phyloP scores from a whole-genome alignment of 2,888 invertebrate species.

The Agrotis clavis region DNA sequence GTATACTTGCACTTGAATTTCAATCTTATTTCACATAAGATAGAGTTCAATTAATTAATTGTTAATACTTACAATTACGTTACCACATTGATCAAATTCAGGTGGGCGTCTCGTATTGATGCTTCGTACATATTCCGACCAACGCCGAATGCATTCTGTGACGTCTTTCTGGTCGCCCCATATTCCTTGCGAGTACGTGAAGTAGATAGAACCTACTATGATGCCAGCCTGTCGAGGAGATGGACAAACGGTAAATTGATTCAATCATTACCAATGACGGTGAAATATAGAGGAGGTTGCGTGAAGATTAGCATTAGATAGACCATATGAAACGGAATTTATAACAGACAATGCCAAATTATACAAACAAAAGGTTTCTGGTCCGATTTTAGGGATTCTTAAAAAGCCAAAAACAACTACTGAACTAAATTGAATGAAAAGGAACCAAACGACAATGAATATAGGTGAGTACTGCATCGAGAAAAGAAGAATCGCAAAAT shows the following conservation, averaged over 20 bases:
- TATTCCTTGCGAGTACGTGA: constrained; percentile 87
- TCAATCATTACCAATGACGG: constrained; percentile 75
- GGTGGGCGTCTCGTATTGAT: constrained; percentile 86
- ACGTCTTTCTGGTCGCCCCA: constrained; percentile 87
- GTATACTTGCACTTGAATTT: constrained; percentile 12
- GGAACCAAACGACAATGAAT: too few species aligned
- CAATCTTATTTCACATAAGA: accelerated
- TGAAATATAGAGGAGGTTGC: constrained; percentile 79
- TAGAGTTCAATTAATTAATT: constrained; percentile 25
- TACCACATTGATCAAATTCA: constrained; percentile 83
- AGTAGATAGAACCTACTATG: constrained; percentile 85
- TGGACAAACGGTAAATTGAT: constrained; percentile 58
- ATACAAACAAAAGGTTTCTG: too few species aligned
- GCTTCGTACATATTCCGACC: constrained; percentile 86
- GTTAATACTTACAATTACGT: constrained; percentile 81
- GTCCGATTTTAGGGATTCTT: too few species aligned
- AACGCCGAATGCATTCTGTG: constrained; percentile 84
- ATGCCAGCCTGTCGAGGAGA: constrained; percentile 82
- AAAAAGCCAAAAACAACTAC: too few species aligned
- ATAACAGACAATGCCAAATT: too few species aligned
- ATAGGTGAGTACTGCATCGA: too few species aligned
- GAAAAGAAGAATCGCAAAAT: too few species aligned
- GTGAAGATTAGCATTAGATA: constrained; percentile 2
- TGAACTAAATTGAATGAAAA: too few species aligned
- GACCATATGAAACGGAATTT: too few species aligned